Base-by-base conservation (phyloP, 2,797 vertebrate genomes). In the Scarus forsteni region DNA sequence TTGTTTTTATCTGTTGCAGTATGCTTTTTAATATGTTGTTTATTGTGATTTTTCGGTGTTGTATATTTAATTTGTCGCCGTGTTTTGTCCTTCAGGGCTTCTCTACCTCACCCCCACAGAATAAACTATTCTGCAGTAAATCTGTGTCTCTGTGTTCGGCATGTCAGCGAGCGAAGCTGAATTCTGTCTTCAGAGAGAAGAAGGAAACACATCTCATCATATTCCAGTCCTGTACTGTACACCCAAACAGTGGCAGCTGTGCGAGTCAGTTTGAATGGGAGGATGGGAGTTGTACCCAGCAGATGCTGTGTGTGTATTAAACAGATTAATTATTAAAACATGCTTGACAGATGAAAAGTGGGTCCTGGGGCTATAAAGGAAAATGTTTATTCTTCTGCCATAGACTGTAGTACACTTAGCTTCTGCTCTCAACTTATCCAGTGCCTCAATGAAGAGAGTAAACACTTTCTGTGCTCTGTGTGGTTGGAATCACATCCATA, bases 321-420 rank as follows among this genome's bases (percentile, higher is more conserved):
- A 92, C 92, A 92, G 91, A 94, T 94, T 92, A 94, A 95, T 94
- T 94, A 95, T 94, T 95, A 93, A 95, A 95, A 93, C 91, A 93
- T 94, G 93, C 92, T 93, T 94, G 93, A 95, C 93, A 95, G 93
- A 94, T 95, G 93, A 95, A 94, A 94, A 94, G 90, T 94, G 91
- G 90, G 92, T 93, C 94, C 93, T 94, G 80, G 0, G 93, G 93
- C 92, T 91, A 92, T 92, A 92, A 92, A 91, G 91, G 90, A 94
- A 92, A 93, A 92, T 94, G 93, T 94, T 94, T 95, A 94, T 94
- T 95, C 93, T 94, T 94, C 93, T 94, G 93, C 93, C 94, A 94
- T 88, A 89, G 92, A 92, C 90, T 92, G 85, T 92, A 91, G 88
- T 93, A 79, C 91, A 92, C 92, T 94, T 93, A 92, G 90, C 89